Percentiles rank a stretch among this genome's conserved stretches.
Conservation (phyloP, 2,888 invertebrate genomes). For the Drosophila demipolita region DNA sequence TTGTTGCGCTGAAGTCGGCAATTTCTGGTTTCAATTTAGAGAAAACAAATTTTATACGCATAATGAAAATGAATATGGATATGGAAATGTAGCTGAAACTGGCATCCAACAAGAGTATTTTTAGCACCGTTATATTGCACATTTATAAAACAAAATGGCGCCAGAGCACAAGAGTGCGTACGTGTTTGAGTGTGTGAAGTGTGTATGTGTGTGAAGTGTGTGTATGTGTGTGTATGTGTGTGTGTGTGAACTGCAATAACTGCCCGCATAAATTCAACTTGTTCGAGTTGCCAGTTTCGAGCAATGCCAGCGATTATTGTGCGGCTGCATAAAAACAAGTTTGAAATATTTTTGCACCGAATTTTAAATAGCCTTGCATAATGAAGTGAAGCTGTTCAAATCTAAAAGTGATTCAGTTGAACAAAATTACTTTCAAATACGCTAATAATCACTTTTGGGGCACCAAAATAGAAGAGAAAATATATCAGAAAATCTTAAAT, state of each 20-base stretch:
- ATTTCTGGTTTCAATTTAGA: constrained; percentile 25
- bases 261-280: constrained; percentile 54
- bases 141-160: constrained; percentile 55
- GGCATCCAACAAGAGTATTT: constrained; percentile 28
- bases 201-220: constrained; percentile 25
- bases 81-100: constrained; percentile 27
- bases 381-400: not conserved
- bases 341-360: not conserved
- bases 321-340: constrained; percentile 28
- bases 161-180: constrained; percentile 15
- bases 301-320: constrained; percentile 38
- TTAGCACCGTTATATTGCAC: constrained; percentile 20
- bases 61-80: constrained; percentile 26
- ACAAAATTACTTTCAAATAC: not conserved
- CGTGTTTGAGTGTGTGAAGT: constrained; percentile 2
- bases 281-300: constrained; percentile 19
- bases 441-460: not conserved
- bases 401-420: not conserved
- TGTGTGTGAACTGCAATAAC: constrained; percentile 51
- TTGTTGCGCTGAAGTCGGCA: constrained; percentile 31
- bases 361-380: not conserved
- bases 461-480: not conserved
- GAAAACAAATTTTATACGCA: constrained; percentile 26
- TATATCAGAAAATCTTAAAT: too few relatives aligned
- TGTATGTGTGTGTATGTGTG: constrained; percentile 18